A percentile compares a stretch with the other conserved stretches of the same genome.
Conservation (phyloP, 2,797 vertebrate genomes). For the Danio tinwini region DNA sequence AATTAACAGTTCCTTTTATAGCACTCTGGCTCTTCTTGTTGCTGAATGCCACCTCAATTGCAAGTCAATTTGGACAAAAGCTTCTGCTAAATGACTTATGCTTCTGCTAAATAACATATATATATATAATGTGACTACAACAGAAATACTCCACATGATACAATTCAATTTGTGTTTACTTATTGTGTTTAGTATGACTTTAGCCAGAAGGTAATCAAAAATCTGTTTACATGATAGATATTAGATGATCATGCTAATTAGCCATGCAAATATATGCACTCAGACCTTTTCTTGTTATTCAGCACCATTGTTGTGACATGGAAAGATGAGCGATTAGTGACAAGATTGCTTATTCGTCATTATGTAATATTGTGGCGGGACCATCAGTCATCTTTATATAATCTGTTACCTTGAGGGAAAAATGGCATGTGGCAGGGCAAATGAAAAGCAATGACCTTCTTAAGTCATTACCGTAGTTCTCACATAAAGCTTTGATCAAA, state of each 20-base stretch:
- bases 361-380: conserved; percentile 12
- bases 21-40: no score
- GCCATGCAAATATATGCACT: conserved; percentile 36
- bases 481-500: conserved; percentile 33
- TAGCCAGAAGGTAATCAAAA: no score
- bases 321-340: conserved; percentile 39
- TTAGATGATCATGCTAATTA: conserved; percentile 46
- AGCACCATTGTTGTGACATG: conserved; percentile 42
- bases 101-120: no score
- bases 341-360: conserved; percentile 43
- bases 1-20: no score
- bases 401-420: conserved; percentile 42
- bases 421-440: conserved; percentile 32
- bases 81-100: no score
- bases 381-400: conserved; percentile 43
- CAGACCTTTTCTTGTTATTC: conserved; percentile 34
- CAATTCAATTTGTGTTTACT: no score
- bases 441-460: conserved; percentile 36
- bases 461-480: conserved; percentile 9
- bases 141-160: no score
- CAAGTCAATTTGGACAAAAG: no score
- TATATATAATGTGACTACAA: no score
- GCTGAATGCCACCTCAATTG: no score
- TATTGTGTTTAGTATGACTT: no score
- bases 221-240: no score